A percentile compares a stretch with the other conserved stretches of the same genome.
Conservation (phyloP, 2,888 invertebrate species). For the Morpho helenor region DNA sequence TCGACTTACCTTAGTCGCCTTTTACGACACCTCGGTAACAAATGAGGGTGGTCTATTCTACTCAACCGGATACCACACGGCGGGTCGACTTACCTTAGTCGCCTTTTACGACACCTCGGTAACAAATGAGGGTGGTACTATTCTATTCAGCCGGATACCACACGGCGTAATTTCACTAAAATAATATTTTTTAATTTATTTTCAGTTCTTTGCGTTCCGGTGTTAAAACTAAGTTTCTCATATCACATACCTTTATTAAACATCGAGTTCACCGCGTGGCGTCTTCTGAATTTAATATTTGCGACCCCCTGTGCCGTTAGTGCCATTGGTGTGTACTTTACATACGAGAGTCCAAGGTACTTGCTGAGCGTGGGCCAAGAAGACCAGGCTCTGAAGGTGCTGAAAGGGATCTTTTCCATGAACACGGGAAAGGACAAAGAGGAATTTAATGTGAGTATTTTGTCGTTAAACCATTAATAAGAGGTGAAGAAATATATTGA, state of each 20-base stretch:
- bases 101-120: too few relatives aligned
- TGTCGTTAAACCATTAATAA: too few relatives aligned
- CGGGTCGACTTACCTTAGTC: too few relatives aligned
- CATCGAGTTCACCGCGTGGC: constrained; percentile 85
- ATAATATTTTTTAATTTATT: constrained; percentile 14
- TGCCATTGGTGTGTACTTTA: constrained; percentile 69
- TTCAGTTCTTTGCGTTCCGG: constrained; percentile 81
- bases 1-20: too few relatives aligned
- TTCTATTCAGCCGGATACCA: too few relatives aligned
- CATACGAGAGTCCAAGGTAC: constrained; percentile 89
- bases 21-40: too few relatives aligned
- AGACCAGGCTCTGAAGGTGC: constrained; percentile 73
- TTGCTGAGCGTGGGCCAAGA: constrained; percentile 77
- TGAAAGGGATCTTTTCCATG: constrained; percentile 47
- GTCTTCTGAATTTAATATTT: constrained; percentile 82
- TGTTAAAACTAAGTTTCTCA: constrained; percentile 79
- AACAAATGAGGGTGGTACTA: too few relatives aligned
- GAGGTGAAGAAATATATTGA: too few relatives aligned
- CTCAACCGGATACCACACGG: too few relatives aligned
- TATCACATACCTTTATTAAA: constrained; percentile 59
- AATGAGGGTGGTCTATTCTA: too few relatives aligned
- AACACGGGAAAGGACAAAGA: constrained; percentile 50
- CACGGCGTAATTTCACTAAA: too few relatives aligned
- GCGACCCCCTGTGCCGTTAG: constrained; percentile 81
- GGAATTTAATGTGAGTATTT: constrained; percentile 43